Base-by-base conservation (phyloP, 2,797 vertebrate species). In the Anguilla marmorata region DNA sequence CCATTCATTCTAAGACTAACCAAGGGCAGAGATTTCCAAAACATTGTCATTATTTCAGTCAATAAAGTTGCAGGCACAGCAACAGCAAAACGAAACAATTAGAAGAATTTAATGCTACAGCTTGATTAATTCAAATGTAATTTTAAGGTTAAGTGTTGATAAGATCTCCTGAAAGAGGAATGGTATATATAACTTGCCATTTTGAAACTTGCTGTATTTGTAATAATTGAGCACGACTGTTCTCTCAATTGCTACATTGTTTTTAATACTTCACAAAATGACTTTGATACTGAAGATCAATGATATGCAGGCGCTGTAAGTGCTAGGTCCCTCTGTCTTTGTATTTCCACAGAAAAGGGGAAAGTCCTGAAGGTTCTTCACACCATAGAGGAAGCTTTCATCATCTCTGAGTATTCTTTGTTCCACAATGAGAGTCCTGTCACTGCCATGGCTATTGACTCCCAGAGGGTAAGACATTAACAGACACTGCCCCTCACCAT, bases 281-380 rank as follows among this genome's bases (percentile, higher is more conserved):
- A 33, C 37, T 41, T 4, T 80, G 41, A 30, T 82, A n/a, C 79
- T 45, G 1, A 50, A 21, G 14, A 6, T 45, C 16, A 82, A 82
- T 5, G 19, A 21, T 48, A 11, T 50, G 21, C 3, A 45, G 45
- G 41, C 9, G 16, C 41, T 21, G 41, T 82, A 24, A 50, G 21
- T 79, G 11, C 16, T 19, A 12, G 12, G 9, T 27, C 11, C 33
- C 3, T 30, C 45, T 63, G 45, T n/a, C 30, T 24, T 48, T 69
- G 41, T 52, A 16, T 27, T 30, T 54, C 45, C 11, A 24, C 76
- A 97, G 97, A 96, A 19, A 96, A 96, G 89, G 97, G 97, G 50
- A 97, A 97, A 92, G 93, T 97, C 37, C 94, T 97, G 0, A 97
- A 97, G 90, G 96, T 97, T 56, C 94, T 97, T 41, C 96, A 96